Evolutionary conservation across 2,113 vertebrate species (phyloP).

Genomic region (Carassius gibelio): DNA sequence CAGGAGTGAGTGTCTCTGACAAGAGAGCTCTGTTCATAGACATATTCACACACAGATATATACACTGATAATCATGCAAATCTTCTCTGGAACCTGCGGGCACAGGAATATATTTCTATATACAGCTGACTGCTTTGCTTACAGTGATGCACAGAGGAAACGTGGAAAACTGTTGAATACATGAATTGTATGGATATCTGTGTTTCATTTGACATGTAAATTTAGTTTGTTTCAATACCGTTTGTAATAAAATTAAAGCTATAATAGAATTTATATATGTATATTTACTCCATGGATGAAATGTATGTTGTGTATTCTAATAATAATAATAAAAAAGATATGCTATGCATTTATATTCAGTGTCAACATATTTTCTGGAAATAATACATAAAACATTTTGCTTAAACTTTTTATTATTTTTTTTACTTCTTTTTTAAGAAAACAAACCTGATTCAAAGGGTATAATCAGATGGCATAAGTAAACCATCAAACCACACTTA

Average conservation of each 20-base stretch:
- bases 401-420: no score
- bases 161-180: not conserved
- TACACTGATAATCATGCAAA: constrained; percentile 68
- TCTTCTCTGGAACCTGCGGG: constrained; percentile 9
- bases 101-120: not conserved
- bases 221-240: not conserved
- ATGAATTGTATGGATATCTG: not conserved
- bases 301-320: not conserved
- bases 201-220: not conserved
- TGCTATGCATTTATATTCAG: not conserved
- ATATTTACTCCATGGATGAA: not conserved
- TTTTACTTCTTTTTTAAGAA: not conserved
- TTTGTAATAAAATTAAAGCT: not conserved
- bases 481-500: not conserved
- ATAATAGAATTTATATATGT: not conserved
- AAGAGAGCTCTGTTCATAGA: constrained; percentile 4
- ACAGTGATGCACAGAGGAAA: not conserved
- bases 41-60: constrained; percentile 22
- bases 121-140: constrained; percentile 12
- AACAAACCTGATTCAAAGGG: not conserved
- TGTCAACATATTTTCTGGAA: no score
- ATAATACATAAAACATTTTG: no score
- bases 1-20: not conserved
- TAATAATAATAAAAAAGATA: not conserved
- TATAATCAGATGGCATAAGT: not conserved